Evolutionary conservation across 2,888 invertebrate species (phyloP).

Genomic region (Adela reaumurella): DNA sequence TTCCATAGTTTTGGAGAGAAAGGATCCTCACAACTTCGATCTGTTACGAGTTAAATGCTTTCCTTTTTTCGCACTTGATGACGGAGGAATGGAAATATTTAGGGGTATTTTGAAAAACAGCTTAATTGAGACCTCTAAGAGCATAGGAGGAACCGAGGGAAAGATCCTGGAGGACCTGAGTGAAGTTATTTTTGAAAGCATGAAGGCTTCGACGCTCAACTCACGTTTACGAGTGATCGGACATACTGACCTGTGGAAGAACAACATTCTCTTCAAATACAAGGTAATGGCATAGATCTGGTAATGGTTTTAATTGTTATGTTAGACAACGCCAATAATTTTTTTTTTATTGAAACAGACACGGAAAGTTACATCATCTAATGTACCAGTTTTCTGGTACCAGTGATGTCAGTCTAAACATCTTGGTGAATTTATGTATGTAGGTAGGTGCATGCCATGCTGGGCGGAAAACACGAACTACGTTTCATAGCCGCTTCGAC

Average conservation of each 20-base stretch:
- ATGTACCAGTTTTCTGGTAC: no score
- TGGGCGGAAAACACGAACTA: no score
- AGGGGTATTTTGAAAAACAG: conserved; percentile 32
- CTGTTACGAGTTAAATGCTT: conserved; percentile 24
- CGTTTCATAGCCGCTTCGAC: no score
- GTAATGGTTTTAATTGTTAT: no score
- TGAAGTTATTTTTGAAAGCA: conserved; percentile 20
- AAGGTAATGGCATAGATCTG: conserved; percentile 19
- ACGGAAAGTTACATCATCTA: no score
- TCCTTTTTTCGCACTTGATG: conserved; percentile 20
- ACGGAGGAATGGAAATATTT: conserved; percentile 26
- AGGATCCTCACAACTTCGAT: conserved; percentile 18
- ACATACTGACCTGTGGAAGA: conserved; percentile 49
- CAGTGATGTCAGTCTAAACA: neutral
- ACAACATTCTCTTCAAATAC: conserved; percentile 41
- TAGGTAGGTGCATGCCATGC: no score
- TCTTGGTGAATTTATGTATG: no score
- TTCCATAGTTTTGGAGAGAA: conserved; percentile 28
- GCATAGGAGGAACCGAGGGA: conserved; percentile 24
- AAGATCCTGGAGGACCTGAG: conserved; percentile 22
- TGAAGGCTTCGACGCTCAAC: conserved; percentile 18
- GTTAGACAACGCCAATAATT: no score
- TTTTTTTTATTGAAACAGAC: no score
- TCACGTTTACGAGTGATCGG: conserved; percentile 28
- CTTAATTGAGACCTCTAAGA: conserved; percentile 27